A percentile compares a stretch with the other conserved stretches of the same genome.
These are phyloP conservation scores for Panthera leo DNA, from an alignment of 2,113 vertebrate genomes.

Conservation along the genomic window DNA sequence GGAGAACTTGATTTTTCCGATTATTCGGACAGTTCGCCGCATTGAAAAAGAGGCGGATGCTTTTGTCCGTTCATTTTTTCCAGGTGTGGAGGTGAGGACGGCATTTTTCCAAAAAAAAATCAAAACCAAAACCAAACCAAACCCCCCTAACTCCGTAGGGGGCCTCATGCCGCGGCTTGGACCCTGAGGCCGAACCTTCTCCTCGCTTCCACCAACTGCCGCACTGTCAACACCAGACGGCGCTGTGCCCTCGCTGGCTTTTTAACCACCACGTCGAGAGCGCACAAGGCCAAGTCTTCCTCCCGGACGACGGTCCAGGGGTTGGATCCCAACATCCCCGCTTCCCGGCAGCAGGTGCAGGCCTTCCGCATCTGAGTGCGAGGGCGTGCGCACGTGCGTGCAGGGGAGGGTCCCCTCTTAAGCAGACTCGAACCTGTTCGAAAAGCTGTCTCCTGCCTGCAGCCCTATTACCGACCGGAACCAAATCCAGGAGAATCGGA, in stretches of 20 bases:
- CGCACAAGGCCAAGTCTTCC: background rate
- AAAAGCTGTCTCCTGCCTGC: background rate
- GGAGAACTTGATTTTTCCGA: background rate
- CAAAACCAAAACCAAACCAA: background rate
- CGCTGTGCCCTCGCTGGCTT: slow-evolving; percentile 32
- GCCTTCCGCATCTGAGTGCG: background rate
- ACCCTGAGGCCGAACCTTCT: background rate
- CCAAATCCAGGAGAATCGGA: background rate
- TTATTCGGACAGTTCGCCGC: background rate
- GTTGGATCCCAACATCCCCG: fast-evolving
- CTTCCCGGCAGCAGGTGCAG: too few species aligned
- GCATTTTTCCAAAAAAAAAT: background rate
- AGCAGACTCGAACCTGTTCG: background rate
- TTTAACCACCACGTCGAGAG: background rate
- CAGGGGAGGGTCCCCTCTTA: background rate
- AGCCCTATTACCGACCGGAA: background rate
- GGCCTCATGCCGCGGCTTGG: fast-evolving
- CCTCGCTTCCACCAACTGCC: background rate
- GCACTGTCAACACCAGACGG: slow-evolving; percentile 32
- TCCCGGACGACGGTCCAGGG: background rate
- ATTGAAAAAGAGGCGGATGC: background rate
- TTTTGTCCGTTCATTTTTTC: background rate
- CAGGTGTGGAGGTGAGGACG: too few species aligned
- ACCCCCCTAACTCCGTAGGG: background rate
- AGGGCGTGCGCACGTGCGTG: background rate